These are phyloP conservation scores for Acleris holmiana DNA, from an alignment of 2,888 invertebrate genomes.

Conservation along the genomic window DNA sequence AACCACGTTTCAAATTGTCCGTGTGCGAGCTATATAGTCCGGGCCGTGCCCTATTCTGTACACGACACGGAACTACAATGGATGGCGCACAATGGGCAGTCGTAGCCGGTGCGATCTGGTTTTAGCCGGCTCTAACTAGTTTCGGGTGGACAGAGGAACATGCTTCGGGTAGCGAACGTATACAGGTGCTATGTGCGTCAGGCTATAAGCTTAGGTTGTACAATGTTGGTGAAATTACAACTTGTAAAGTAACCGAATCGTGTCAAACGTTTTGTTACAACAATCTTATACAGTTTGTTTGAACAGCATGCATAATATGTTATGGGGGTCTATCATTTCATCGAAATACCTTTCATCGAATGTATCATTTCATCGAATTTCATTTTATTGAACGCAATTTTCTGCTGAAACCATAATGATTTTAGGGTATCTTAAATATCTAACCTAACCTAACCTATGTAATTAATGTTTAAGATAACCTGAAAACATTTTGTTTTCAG, in stretches of 20 bases:
- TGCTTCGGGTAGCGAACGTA: neutral
- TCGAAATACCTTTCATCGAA: too few relatives aligned
- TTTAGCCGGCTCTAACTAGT: neutral
- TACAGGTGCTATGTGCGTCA: neutral
- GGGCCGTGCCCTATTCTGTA: conserved; percentile 4
- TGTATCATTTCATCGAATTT: too few relatives aligned
- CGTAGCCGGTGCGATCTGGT: conserved; percentile 4
- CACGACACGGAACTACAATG: conserved; percentile 5
- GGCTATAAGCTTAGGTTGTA: neutral
- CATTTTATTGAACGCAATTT: too few relatives aligned
- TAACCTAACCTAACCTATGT: too few relatives aligned
- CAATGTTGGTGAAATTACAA: neutral
- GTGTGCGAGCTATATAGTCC: neutral
- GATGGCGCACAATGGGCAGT: conserved; percentile 1
- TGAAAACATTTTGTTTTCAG: too few relatives aligned
- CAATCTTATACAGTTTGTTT: too few relatives aligned
- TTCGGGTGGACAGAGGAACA: neutral
- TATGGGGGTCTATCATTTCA: too few relatives aligned
- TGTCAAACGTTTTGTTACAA: too few relatives aligned
- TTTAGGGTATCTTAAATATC: too few relatives aligned
- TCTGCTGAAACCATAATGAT: too few relatives aligned
- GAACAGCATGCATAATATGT: too few relatives aligned
- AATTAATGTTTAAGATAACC: too few relatives aligned
- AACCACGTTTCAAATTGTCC: neutral
- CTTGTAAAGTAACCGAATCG: neutral